Evolutionary conservation across 2,113 vertebrate species (phyloP), one percentile per base, ranked within the genome.

Genomic region (Eudorcas thomsonii): DNA sequence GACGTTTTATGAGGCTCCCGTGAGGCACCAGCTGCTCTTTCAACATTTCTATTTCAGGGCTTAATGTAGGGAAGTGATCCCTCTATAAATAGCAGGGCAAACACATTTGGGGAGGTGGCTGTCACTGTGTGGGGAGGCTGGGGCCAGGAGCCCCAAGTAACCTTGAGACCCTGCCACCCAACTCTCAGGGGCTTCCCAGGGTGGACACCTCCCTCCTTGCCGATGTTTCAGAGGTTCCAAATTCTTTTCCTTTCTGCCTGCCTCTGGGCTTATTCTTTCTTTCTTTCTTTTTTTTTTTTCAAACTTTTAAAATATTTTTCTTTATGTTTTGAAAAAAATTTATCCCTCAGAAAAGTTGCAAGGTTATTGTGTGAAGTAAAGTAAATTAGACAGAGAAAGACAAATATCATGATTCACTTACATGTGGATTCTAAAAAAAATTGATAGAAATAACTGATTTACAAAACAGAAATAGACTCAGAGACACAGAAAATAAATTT

Each of bases 11-110:
- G 98, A 96, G 98, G 98, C 98, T 98, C 99, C 98, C 86, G 90
- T 94, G 98, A 98, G 98, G 98, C 91, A 95, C 97, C 98, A 98
- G 98, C 98, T 98, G 98, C 98, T 98, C 96, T 98, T 83, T 97
- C 96, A 98, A 97, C 98, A 98, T 98, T 98, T 98, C 98, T 97
- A 93, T 98, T 98, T 98, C 96, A 84, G 97, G 98, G 90, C 98
- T 98, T 98, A 98, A 98, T 97, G 94, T 97, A 98, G 98, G 98
- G 98, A 98, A 98, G 95, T 88, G 88, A 83, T 96, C 85, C 86
- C 90, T 96, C 94, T 98, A 94, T 98, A 98, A 98, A 98, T 95
- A 98, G 96, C 93, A 87, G 98, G 92, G 95, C 93, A 97, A 96
- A 96, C 94, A 97, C 96, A 98, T 97, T 98, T 96, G 94, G 96